A percentile compares a stretch with the other conserved stretches of the same genome.
Evolutionary conservation across 2,888 invertebrate genomes (phyloP).

Genomic region (Chymomyza amoena): DNA sequence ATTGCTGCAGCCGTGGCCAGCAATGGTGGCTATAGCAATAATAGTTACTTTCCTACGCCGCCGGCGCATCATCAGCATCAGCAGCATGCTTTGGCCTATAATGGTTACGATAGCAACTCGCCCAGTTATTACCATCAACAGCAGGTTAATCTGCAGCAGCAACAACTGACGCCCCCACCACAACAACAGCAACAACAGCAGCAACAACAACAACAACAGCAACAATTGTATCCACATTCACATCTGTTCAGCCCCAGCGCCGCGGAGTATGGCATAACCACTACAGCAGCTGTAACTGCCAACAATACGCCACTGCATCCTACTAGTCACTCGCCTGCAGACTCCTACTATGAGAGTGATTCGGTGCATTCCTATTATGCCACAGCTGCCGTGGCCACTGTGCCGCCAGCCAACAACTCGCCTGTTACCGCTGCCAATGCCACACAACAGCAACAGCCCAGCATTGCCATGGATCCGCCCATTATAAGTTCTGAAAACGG

Average conservation of each 20-base stretch:
- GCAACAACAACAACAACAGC: conserved; percentile 52
- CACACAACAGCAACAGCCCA: conserved; percentile 45
- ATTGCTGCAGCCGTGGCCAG: conserved; percentile 50
- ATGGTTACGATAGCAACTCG: conserved; percentile 69
- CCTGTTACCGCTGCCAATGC: conserved; percentile 66
- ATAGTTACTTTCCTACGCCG: conserved; percentile 66
- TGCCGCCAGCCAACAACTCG: conserved; percentile 68
- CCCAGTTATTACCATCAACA: conserved; percentile 57
- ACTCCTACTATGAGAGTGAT: conserved; percentile 77
- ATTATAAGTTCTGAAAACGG: conserved; percentile 93
- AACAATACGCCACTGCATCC: conserved; percentile 74
- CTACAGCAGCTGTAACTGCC: conserved; percentile 61
- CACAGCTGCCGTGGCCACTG: conserved; percentile 72
- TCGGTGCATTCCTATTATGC: conserved; percentile 77
- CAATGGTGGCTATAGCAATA: conserved; percentile 71
- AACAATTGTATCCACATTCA: conserved; percentile 74
- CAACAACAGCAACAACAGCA: conserved; percentile 52
- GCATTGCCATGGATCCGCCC: conserved; percentile 78
- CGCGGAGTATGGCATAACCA: conserved; percentile 78
- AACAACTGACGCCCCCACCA: conserved; percentile 66
- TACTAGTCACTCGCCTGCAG: conserved; percentile 76
- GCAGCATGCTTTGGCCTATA: conserved; percentile 66
- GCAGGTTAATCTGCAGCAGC: conserved; percentile 53
- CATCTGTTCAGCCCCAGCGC: conserved; percentile 79
- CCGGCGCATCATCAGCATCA: conserved; percentile 51